Evolutionary conservation across 2,797 vertebrate genomes (phyloP).

Genomic region (Siniperca obscura): DNA sequence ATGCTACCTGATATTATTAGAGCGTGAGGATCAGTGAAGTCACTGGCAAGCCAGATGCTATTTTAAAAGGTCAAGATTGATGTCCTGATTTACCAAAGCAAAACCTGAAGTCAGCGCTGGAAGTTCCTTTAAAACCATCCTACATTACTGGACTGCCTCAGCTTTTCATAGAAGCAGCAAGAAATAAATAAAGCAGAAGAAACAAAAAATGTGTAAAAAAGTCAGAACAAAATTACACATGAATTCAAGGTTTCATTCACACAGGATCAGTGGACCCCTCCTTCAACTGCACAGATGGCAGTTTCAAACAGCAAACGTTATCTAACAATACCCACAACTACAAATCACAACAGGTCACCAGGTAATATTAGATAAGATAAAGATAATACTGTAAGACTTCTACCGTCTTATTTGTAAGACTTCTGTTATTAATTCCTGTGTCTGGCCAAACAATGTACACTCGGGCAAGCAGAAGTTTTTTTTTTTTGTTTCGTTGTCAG

Average conservation of each 20-base stretch:
- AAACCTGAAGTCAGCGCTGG: not conserved
- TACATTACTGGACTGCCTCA: not conserved
- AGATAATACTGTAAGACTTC: not conserved
- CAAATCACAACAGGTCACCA: too few species aligned
- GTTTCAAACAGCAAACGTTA: too few species aligned
- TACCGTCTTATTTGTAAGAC: too few species aligned
- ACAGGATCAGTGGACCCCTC: not conserved
- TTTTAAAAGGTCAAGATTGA: slow-evolving; percentile 29
- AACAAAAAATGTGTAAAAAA: not conserved
- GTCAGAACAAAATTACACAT: not conserved
- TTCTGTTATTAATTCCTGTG: too few species aligned
- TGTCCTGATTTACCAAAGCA: not conserved
- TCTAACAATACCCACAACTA: too few species aligned
- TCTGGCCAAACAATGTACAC: too few species aligned
- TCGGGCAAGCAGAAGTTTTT: too few species aligned
- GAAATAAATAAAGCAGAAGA: not conserved
- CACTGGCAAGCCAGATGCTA: not conserved
- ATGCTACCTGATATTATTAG: not conserved
- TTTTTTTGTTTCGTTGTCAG: too few species aligned
- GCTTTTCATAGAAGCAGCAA: not conserved
- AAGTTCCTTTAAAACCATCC: not conserved
- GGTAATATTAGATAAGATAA: not conserved
- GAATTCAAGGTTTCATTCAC: not conserved
- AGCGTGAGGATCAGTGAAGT: not conserved
- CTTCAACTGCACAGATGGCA: too few species aligned